These are phyloP conservation scores for Anabas testudineus DNA, from an alignment of 2,797 vertebrate species.

Conservation along the genomic window DNA sequence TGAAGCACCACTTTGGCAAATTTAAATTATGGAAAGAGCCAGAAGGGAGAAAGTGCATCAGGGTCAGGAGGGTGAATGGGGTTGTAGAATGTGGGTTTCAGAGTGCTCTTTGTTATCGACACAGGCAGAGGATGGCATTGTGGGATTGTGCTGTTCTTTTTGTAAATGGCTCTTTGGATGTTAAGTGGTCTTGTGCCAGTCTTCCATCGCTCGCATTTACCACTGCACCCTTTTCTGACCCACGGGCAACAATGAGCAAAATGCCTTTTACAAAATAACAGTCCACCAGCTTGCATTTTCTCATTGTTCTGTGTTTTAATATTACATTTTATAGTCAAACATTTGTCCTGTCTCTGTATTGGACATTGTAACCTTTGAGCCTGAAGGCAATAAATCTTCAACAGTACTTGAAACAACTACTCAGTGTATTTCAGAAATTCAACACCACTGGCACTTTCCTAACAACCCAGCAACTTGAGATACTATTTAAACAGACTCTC, in stretches of 20 bases:
- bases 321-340: conserved; percentile 7
- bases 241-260: conserved; percentile 54
- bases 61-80: conserved; percentile 64
- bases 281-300: conserved; percentile 44
- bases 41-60: conserved; percentile 30
- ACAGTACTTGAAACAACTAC: conserved; percentile 37
- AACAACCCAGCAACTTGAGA: conserved; percentile 65
- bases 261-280: conserved; percentile 61
- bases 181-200: conserved; percentile 74
- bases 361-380: conserved; percentile 19
- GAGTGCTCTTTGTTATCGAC: conserved; percentile 63
- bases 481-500: conserved; percentile 57
- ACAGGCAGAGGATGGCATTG: conserved; percentile 65
- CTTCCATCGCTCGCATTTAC: conserved; percentile 70
- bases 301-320: conserved; percentile 1
- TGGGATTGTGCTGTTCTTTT: conserved; percentile 60
- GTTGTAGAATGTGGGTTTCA: conserved; percentile 54
- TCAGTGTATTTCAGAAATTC: conserved; percentile 65
- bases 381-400: conserved; percentile 41
- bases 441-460: conserved; percentile 72
- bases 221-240: conserved; percentile 43
- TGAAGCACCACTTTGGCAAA: neutral
- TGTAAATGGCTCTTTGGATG: conserved; percentile 51
- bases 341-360: conserved; percentile 6
- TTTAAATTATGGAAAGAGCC: conserved; percentile 12